These are phyloP conservation scores for Carterocephalus palaemon DNA, from an alignment of 2,888 invertebrate genomes.

Conservation along the genomic window DNA sequence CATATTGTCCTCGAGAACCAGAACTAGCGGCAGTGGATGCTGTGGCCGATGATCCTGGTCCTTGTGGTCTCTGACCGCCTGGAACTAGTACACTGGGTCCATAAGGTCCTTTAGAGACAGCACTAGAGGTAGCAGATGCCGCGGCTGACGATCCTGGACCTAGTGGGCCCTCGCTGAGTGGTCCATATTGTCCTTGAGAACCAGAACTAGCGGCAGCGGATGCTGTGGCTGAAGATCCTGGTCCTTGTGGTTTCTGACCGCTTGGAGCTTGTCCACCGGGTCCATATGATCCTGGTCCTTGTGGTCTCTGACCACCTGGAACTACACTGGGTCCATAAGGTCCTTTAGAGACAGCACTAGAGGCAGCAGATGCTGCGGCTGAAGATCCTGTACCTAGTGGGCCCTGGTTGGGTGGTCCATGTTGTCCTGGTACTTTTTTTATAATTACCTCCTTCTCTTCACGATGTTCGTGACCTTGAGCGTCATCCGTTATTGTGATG, in stretches of 20 bases:
- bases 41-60: too few species aligned
- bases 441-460: slow-evolving; percentile 54
- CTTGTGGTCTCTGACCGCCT: too few species aligned
- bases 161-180: too few species aligned
- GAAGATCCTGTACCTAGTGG: too few species aligned
- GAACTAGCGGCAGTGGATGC: neutral
- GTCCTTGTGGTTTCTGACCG: too few species aligned
- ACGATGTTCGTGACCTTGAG: slow-evolving; percentile 43
- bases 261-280: too few species aligned
- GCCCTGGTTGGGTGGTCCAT: too few species aligned
- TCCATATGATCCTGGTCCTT: too few species aligned
- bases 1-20: neutral
- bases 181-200: neutral
- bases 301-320: too few species aligned
- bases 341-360: neutral
- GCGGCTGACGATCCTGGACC: too few species aligned
- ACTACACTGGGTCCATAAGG: too few species aligned
- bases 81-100: too few species aligned
- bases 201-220: slow-evolving; percentile 12
- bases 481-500: slow-evolving; percentile 42
- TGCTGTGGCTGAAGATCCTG: slow-evolving; percentile 11
- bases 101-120: neutral
- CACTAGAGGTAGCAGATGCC: slow-evolving; percentile 15
- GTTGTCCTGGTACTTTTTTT: slow-evolving; percentile 33
- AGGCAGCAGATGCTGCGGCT: slow-evolving; percentile 16